Evolutionary conservation across 2,888 invertebrate species (phyloP).

Genomic region (Glaucopsyche alexis): DNA sequence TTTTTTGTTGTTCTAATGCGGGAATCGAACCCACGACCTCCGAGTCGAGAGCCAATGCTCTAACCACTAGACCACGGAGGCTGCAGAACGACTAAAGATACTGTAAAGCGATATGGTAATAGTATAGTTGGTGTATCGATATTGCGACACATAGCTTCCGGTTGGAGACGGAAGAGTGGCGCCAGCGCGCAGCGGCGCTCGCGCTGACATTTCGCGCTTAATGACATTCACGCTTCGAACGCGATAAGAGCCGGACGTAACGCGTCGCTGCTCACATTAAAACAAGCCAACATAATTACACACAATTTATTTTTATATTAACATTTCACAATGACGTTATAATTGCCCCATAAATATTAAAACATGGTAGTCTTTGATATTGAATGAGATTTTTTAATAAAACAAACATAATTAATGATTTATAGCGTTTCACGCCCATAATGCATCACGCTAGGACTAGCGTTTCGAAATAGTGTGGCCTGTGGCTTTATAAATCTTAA

Average conservation of each 20-base stretch:
- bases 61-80: no score
- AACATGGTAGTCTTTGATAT: constrained; percentile 23
- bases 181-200: constrained; percentile 67
- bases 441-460: not conserved
- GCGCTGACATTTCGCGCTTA: constrained; percentile 42
- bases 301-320: constrained; percentile 36
- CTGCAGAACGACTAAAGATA: constrained; percentile 24
- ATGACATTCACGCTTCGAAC: constrained; percentile 51
- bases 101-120: constrained; percentile 41
- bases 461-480: not conserved
- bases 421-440: constrained; percentile 21
- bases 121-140: constrained; percentile 56
- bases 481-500: not conserved
- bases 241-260: constrained; percentile 59
- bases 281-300: constrained; percentile 37
- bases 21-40: no score
- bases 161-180: constrained; percentile 62
- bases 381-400: constrained; percentile 3
- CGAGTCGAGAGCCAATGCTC: no score
- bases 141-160: constrained; percentile 70
- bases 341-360: constrained; percentile 36
- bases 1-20: no score
- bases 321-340: constrained; percentile 34
- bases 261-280: constrained; percentile 42
- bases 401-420: not conserved